Percentiles rank a stretch among this genome's conserved stretches.
Evolutionary conservation across 2,113 vertebrate genomes (phyloP).

Genomic region (human): DNA sequence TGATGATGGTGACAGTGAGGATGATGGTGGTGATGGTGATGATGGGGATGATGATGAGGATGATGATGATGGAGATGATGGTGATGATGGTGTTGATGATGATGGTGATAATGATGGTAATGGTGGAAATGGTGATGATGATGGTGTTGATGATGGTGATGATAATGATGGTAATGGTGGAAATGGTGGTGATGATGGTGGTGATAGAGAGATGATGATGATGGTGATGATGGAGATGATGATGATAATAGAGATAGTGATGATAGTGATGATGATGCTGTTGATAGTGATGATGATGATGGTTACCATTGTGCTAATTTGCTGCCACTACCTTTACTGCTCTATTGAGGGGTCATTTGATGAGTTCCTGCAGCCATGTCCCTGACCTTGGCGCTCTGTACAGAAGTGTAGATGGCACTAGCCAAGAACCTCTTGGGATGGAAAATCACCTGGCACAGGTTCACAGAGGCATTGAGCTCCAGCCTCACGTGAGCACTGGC

Average conservation of each 20-base stretch:
- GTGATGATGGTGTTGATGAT: fast-evolving
- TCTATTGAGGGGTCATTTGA: not conserved
- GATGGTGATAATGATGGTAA: fast-evolving
- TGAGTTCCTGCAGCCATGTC: not conserved
- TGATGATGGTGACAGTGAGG: fast-evolving
- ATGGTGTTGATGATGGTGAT: fast-evolving
- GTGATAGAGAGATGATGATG: fast-evolving
- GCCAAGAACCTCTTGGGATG: not conserved
- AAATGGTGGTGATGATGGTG: fast-evolving
- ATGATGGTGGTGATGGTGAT: fast-evolving
- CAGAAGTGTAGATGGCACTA: not conserved
- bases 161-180: fast-evolving
- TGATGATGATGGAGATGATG: fast-evolving
- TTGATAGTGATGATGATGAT: fast-evolving
- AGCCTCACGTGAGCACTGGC: not conserved
- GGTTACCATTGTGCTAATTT: not conserved
- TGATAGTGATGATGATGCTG: fast-evolving
- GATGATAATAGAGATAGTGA: fast-evolving
- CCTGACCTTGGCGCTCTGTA: not conserved
- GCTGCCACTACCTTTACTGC: not conserved
- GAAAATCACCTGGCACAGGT: not conserved
- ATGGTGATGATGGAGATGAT: not conserved
- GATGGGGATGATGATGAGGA: fast-evolving
- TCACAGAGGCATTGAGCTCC: fast-evolving
- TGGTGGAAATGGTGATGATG: fast-evolving